Evolutionary conservation across 2,888 invertebrate genomes (phyloP), one percentile per base, ranked within the genome.

Genomic region (Nezara viridula): DNA sequence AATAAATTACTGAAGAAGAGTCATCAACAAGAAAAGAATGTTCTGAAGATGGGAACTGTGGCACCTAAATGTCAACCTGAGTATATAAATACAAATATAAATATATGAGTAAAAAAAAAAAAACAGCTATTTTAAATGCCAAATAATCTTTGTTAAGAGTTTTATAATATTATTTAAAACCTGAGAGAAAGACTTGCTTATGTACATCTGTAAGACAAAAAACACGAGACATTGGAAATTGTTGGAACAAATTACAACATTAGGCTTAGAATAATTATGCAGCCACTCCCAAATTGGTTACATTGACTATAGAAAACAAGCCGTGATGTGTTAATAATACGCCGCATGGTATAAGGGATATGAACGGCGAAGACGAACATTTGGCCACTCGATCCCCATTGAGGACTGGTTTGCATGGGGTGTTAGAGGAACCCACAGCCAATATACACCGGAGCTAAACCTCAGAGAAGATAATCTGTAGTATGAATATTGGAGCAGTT

Each of bases 401-500:
- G 44, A 44, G 16, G 44, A 47, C 44, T 47, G n/a, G 81, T 73
- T 73, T 73, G 9, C 81, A 81, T 40, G 40, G 44, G 44, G 40
- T n/a, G 81, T 44, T 44, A 47, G 37, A 81, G 14, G 12, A 24
- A n/a, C 40, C 81, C 44, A 81, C 81, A 81, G 24, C 81, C 44
- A 81, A 81, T 81, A 81, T 81, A 81, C n/a, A 24, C 44, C 44
- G 47, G n/a, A n/a, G 44, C 44, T 81, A 81, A 81, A 81, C 44
- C 81, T 81, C 81, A 24, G 44, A 77, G 27, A 27, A 50, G 86
- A 60, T 86, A 86, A 55, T 86, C 86, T 40, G 32, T 14, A 86
- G 40, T 86, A 86, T 86, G 86, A 55, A 86, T 86, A 86, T 86
- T 55, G 40, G 52, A 60, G 60, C 21, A 55, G 86, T 86, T 86